Base-by-base conservation (phyloP, 1,140 invertebrate species). In the Pantala flavescens region DNA sequence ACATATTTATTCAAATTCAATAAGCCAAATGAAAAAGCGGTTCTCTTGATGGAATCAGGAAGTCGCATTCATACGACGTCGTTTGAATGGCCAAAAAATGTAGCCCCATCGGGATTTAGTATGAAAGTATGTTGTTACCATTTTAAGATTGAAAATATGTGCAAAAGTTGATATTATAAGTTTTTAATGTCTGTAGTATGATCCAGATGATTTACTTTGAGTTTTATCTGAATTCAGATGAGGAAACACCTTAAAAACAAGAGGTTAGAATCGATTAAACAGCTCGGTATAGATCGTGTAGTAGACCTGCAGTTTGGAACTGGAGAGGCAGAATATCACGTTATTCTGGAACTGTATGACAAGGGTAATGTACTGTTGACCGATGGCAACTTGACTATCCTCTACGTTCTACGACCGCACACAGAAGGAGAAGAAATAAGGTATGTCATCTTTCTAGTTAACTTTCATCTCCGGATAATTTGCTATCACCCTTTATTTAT, bases 11-110 rank as follows among this genome's bases (percentile, higher is more conserved):
- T 99, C 76, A 90, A 93, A 78, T 85, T 99, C 23, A 91, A 93
- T 81, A 85, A 88, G 76, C 88, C 86, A 12, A 91, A 92, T 80
- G 88, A 95, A 79, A 99, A 99, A 84, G 86, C 86, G 76, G 86
- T 98, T 11, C 83, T 99, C 71, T 82, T 99, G 5, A 82, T 99
- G 5, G 98, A 99, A 86, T 99, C 97, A 10, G 98, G 96, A 0
- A 92, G 90, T 75, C 85, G 97, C 73, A 91, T 99, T 77, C 98
- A 99, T 82, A 91, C 90, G 73, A 99, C 98, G 21, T 90, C 87
- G 24, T 99, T 95, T 86, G 96, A 99, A 82, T 99, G 98, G 98
- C 96, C 97, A 0, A 99, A 99, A 86, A 97, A 97, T 88, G 87
- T 90, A 71, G 90, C 93, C 23, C 96, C 97, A 0, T 98, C 95